Conservation (phyloP, 2,888 invertebrate genomes). For the Tuta absoluta region DNA sequence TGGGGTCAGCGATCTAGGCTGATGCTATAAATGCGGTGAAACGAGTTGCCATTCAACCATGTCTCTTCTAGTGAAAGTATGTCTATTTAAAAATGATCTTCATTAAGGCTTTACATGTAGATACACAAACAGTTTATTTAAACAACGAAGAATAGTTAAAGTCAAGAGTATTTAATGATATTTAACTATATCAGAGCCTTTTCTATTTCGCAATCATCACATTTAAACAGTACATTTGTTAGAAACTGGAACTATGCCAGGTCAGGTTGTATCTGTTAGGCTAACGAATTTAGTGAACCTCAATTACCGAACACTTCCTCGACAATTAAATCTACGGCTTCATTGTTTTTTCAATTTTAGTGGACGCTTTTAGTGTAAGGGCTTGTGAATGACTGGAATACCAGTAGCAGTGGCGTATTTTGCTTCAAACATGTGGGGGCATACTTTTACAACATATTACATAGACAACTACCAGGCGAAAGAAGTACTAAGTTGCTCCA, state of each 20-base stretch:
- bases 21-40: conserved; percentile 43
- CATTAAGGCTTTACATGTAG: not conserved
- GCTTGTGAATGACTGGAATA: not conserved
- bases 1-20: conserved; percentile 33
- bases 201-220: not conserved
- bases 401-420: too few relatives aligned
- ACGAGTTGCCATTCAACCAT: conserved; percentile 26
- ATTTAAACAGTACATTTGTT: not conserved
- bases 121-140: too few relatives aligned
- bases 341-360: not conserved
- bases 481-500: too few relatives aligned
- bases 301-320: conserved; percentile 6
- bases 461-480: too few relatives aligned
- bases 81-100: not conserved
- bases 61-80: not conserved
- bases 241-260: not conserved
- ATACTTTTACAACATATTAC: too few relatives aligned
- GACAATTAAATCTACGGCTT: conserved; percentile 7
- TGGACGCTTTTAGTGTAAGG: not conserved
- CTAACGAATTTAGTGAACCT: conserved; percentile 3
- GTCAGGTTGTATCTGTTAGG: not conserved
- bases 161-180: too few relatives aligned
- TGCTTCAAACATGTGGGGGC: too few relatives aligned
- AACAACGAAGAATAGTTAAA: too few relatives aligned
- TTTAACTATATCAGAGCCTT: not conserved